Evolutionary conservation across 2,113 vertebrate species (phyloP).

Genomic region (Gavialis gangeticus): DNA sequence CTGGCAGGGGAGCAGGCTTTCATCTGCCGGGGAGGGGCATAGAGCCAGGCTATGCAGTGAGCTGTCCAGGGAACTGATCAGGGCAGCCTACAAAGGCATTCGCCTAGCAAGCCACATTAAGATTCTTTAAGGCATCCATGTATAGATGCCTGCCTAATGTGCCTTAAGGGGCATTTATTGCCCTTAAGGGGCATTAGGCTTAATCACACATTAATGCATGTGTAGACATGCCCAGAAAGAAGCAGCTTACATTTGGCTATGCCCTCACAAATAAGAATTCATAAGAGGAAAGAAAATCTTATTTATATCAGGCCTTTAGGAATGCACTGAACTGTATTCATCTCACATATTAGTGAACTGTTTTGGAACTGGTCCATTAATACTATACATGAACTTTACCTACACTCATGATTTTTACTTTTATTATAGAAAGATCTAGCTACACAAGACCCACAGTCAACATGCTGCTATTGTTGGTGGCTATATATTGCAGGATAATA

Average conservation of each 20-base stretch:
- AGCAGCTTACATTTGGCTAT: neutral
- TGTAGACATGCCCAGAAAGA: too few species aligned
- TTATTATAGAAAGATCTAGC: neutral
- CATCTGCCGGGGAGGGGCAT: too few species aligned
- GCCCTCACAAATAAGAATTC: accelerated
- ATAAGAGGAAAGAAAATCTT: neutral
- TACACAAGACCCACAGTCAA: neutral
- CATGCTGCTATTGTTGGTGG: neutral
- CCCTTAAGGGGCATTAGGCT: too few species aligned
- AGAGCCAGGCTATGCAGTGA: too few species aligned
- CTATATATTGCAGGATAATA: neutral
- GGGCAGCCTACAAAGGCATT: too few species aligned
- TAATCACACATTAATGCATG: too few species aligned
- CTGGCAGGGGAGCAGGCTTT: too few species aligned
- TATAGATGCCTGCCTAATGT: too few species aligned
- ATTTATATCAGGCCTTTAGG: neutral
- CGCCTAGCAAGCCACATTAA: too few species aligned
- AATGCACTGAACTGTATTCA: neutral
- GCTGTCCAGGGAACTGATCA: too few species aligned
- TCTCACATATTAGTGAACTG: neutral
- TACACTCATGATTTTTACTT: neutral
- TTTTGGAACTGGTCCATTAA: neutral
- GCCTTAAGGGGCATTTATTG: too few species aligned
- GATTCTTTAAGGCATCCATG: too few species aligned
- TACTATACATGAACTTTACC: neutral